Conservation (phyloP, 2,888 invertebrate species). For the Oscheius sp. region DNA sequence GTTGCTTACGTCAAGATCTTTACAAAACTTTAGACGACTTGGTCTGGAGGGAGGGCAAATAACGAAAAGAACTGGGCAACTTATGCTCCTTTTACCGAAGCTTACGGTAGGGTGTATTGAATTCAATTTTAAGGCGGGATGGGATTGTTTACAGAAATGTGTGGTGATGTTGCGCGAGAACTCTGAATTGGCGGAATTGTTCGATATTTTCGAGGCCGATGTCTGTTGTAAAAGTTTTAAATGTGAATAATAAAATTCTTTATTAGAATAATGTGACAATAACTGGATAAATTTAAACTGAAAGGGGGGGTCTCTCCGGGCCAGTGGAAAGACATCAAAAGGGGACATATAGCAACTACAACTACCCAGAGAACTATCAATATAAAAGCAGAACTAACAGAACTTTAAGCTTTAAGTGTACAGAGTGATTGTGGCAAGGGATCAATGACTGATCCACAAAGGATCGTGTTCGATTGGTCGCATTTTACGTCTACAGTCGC, state of each 20-base stretch:
- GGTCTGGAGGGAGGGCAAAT: constrained; percentile 48
- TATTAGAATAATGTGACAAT: constrained; percentile 13
- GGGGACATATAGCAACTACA: constrained; percentile 9
- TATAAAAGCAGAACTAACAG: constrained; percentile 5
- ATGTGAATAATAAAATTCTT: constrained; percentile 17
- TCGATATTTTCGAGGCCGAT: constrained; percentile 63
- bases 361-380: constrained; percentile 27
- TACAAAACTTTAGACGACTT: constrained; percentile 35
- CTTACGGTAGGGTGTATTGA: constrained; percentile 52
- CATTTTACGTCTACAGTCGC: constrained; percentile 23
- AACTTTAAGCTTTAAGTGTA: too few relatives aligned
- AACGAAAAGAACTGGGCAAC: constrained; percentile 55
- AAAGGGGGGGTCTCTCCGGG: constrained; percentile 16
- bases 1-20: constrained; percentile 3
- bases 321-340: constrained; percentile 25
- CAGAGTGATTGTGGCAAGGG: constrained; percentile 26
- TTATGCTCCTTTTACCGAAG: constrained; percentile 64
- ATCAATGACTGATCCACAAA: constrained; percentile 23
- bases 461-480: constrained; percentile 21
- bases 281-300: constrained; percentile 4
- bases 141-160: constrained; percentile 48
- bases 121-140: too few relatives aligned
- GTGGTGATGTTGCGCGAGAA: constrained; percentile 61
- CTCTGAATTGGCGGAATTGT: constrained; percentile 61
- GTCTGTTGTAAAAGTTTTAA: constrained; percentile 49